Evolutionary conservation across 2,888 invertebrate species (phyloP).

Genomic region (Ceratothoa steindachneri): DNA sequence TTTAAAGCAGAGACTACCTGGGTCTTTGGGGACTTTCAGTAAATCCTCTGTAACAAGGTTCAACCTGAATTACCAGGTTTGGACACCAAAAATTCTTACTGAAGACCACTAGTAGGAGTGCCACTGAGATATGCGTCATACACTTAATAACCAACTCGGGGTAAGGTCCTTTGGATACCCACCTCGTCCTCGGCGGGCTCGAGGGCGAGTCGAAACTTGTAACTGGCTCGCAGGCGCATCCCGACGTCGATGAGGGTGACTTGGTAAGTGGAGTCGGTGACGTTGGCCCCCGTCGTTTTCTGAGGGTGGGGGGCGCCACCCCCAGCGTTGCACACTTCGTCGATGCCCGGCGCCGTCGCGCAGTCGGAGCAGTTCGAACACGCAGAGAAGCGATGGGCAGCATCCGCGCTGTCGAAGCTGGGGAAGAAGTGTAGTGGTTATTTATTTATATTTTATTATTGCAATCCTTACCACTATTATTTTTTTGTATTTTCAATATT

Average conservation of each 20-base stretch:
- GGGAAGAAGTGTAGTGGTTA: neutral
- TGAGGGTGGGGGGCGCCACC: neutral
- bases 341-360: neutral
- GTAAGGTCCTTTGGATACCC: neutral
- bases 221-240: constrained; percentile 18
- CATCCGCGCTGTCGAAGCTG: constrained; percentile 18
- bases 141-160: neutral
- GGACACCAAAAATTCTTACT: too few species aligned
- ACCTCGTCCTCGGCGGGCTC: constrained; percentile 8
- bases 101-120: too few species aligned
- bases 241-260: constrained; percentile 26
- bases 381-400: constrained; percentile 15
- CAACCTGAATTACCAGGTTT: too few species aligned
- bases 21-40: too few species aligned
- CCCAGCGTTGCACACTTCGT: constrained; percentile 14
- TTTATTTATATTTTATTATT: neutral
- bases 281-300: constrained; percentile 12
- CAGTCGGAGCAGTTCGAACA: constrained; percentile 24
- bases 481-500: too few species aligned
- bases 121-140: too few species aligned
- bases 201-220: constrained; percentile 33
- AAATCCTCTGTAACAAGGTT: too few species aligned
- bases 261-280: constrained; percentile 15
- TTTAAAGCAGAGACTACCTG: too few species aligned
- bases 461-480: too few species aligned